phyloP scores from a whole-genome alignment of 1,140 invertebrate species.

The Druon quercuslanigerum region DNA sequence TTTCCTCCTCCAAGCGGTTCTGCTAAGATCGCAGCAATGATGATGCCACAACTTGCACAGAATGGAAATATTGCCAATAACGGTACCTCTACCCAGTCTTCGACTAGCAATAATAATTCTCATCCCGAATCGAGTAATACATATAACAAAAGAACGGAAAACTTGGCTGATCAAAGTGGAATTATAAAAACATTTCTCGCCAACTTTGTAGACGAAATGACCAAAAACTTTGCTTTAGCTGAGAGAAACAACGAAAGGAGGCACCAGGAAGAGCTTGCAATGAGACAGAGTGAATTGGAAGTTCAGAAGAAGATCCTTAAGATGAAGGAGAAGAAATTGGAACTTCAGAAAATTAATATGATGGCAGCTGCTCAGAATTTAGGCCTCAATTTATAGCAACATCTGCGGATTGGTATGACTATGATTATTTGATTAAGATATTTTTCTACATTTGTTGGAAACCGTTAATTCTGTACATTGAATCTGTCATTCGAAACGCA shows the following conservation, averaged over 20 bases:
- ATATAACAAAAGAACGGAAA: conserved; percentile 13
- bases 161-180: conserved; percentile 27
- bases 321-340: conserved; percentile 61
- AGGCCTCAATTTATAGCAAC: conserved; percentile 46
- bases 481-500: no score
- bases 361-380: conserved; percentile 56
- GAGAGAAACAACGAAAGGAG: conserved; percentile 62
- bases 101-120: neutral
- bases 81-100: neutral
- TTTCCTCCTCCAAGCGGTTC: conserved; percentile 44
- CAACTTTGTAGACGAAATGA: conserved; percentile 49
- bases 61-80: neutral
- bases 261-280: conserved; percentile 63
- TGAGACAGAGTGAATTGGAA: conserved; percentile 55
- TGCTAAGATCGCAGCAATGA: conserved; percentile 38
- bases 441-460: no score
- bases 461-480: no score
- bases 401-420: neutral
- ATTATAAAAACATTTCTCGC: conserved; percentile 40
- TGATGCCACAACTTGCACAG: conserved; percentile 41
- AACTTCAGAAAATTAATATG: conserved; percentile 54
- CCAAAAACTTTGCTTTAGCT: conserved; percentile 46
- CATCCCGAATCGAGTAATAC: neutral
- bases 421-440: no score
- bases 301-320: conserved; percentile 58